Evolutionary conservation across 2,888 invertebrate genomes (phyloP).

Genomic region (Petrolisthes manimaculis): DNA sequence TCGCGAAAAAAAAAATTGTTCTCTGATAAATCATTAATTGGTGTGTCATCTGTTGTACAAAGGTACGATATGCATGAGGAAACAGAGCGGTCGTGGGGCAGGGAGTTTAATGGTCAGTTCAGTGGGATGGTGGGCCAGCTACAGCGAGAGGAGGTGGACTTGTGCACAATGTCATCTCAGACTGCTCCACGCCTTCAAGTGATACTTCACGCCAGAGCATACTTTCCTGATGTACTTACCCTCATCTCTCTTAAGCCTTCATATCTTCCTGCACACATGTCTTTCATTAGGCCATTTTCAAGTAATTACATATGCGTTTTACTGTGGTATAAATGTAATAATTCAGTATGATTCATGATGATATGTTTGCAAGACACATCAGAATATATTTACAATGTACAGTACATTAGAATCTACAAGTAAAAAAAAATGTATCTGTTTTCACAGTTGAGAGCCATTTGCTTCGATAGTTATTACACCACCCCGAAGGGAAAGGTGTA

Average conservation of each 20-base stretch:
- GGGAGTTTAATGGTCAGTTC: conserved; percentile 19
- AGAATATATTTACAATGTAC: too few relatives aligned
- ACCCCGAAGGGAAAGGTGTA: too few relatives aligned
- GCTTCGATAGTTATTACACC: too few relatives aligned
- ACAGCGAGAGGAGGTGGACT: conserved; percentile 31
- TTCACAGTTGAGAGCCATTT: too few relatives aligned
- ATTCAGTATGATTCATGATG: too few relatives aligned
- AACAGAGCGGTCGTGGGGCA: conserved; percentile 29
- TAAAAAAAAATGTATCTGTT: too few relatives aligned
- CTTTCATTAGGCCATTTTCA: conserved; percentile 21
- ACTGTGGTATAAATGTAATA: too few relatives aligned
- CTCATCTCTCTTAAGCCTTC: conserved; percentile 17
- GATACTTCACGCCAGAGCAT: conserved; percentile 22
- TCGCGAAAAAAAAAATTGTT: too few relatives aligned
- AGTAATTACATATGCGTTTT: neutral
- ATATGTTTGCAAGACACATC: too few relatives aligned
- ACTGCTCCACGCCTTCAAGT: conserved; percentile 20
- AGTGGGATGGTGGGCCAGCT: conserved; percentile 37
- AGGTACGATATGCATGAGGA: conserved; percentile 19
- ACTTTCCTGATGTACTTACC: conserved; percentile 27
- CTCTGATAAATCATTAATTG: too few relatives aligned
- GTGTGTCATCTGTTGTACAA: too few relatives aligned
- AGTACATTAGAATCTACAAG: too few relatives aligned
- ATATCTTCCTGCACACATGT: conserved; percentile 20
- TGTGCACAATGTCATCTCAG: conserved; percentile 35